Base-by-base conservation (phyloP, 2,888 invertebrate species). In the Tineola bisselliella region DNA sequence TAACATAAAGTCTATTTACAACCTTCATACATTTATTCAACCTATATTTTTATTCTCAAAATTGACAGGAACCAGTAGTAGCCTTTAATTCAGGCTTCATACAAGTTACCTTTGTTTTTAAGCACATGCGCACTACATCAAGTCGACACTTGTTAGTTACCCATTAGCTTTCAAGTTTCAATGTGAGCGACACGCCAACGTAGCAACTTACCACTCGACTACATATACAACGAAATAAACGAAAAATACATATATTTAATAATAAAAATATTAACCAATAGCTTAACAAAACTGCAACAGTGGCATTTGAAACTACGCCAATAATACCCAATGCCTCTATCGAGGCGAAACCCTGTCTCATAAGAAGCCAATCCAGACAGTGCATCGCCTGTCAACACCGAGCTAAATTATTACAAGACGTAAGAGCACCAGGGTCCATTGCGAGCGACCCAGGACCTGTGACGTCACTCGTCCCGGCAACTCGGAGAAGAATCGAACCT, bases 271-370 rank as follows among this genome's bases (percentile, higher is more conserved):
- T 25, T 25, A 25, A 25, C 25, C 25, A 25, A 25, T 4, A 25
- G 25, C 6, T 4, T 4, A 4, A 25, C 25, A 25, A 25, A 25
- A 25, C 25, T 25, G 6, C 15, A 48, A 48, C 48, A 70, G 78
- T 81, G 81, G 81, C 79, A 66, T 78, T 79, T 74, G 79, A 80
- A 64, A 76, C 79, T 65, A 72, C 72, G 0, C 74, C 75, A 13
- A 11, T 44, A 0, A 31, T 15, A 11, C 15, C 33, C 4, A 4
- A 58, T 15, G 33, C 15, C 33, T 33, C 58, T 6, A 17, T 58
- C 8, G 68, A 71, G n/a, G 75, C 75, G 67, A 74, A 72, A 66
- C 72, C 72, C 56, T 65, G 66, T 6, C 65, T 73, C 1, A 63
- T 67, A 31, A 71, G 75, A 5, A 67, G 70, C 1, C 71, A 74